A percentile compares a stretch with the other conserved stretches of the same genome.
phyloP scores from a whole-genome alignment of 2,113 vertebrate species.

The Rallus limicola region DNA sequence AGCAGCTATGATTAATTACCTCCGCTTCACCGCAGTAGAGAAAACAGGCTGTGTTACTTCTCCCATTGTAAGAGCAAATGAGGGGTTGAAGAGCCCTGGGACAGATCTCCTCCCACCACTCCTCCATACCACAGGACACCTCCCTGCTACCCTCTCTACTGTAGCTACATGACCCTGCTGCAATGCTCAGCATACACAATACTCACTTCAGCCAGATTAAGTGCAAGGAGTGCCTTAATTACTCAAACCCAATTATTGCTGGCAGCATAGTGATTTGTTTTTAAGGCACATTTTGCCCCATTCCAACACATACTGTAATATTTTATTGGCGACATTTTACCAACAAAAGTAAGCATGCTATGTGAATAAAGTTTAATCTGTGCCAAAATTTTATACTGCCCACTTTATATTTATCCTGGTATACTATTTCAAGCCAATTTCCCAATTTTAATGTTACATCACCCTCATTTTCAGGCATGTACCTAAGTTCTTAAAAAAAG shows the following conservation, averaged over 20 bases:
- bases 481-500: neutral
- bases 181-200: neutral
- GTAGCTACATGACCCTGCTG: accelerated
- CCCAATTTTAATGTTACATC: constrained; percentile 21
- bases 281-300: neutral
- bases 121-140: neutral
- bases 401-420: neutral
- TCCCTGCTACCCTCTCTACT: accelerated
- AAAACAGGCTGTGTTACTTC: neutral
- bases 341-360: constrained; percentile 3
- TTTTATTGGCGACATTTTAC: constrained; percentile 34
- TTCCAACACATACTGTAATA: neutral
- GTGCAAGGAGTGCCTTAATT: neutral
- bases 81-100: neutral
- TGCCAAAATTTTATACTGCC: constrained; percentile 7
- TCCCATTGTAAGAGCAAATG: neutral
- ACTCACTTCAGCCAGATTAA: neutral
- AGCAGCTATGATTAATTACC: neutral
- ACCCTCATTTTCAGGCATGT: constrained; percentile 2
- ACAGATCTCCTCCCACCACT: neutral
- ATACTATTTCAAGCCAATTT: constrained; percentile 18
- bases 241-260: neutral
- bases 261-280: neutral
- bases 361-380: neutral
- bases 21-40: neutral